Base-by-base conservation (phyloP, 2,797 vertebrate genomes). In the Phrynocephalus guinanensis region DNA sequence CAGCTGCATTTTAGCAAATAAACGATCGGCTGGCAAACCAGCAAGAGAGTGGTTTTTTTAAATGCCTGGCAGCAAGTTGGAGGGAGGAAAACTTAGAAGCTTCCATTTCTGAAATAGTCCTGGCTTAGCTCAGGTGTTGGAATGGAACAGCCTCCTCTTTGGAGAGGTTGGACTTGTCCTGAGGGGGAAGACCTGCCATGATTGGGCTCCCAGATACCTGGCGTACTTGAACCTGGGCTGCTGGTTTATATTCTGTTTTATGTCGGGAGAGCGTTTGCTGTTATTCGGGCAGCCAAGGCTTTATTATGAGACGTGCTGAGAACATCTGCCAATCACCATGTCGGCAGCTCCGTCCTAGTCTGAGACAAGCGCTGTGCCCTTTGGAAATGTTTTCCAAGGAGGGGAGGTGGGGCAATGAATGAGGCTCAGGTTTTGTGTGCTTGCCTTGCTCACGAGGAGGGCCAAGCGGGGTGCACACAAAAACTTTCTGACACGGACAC, bases 51-150 rank as follows among this genome's bases (percentile, higher is more conserved):
- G 10, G 15, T 1, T 91, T 85, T 92, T 30, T 82, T 48, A 90
- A 63, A 38, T 48, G 38, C 88, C 82, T 77, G 85, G 76, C 67
- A 76, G 86, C 77, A 70, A 7, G 38, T 48, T 72, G 2, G 0
- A 2, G 5, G 48, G 60, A 48, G 33, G 15, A 24, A 68, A 10
- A 66, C 80, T 38, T 22, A 63, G 77, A 77, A 90, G 88, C 91
- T 89, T 89, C 80, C 48, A 86, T 82, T 70, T 44, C 84, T 85
- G 52, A 86, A 84, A 52, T 89, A 91, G 24, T 91, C 90, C 91
- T 90, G 90, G 81, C 79, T 16, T 52, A 70, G 67, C 75, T 67
- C 22, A 24, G 22, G 56, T 30, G 75, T 72, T 83, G 28, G 22
- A 85, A 80, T 26, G 76, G 63, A 60, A 30, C 84, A 73, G 68